Percentiles rank a stretch among this genome's conserved stretches.
Evolutionary conservation across 53 echinoderm and acorn worm species (phyloP).

Genomic region (Antedon mediterranea): DNA sequence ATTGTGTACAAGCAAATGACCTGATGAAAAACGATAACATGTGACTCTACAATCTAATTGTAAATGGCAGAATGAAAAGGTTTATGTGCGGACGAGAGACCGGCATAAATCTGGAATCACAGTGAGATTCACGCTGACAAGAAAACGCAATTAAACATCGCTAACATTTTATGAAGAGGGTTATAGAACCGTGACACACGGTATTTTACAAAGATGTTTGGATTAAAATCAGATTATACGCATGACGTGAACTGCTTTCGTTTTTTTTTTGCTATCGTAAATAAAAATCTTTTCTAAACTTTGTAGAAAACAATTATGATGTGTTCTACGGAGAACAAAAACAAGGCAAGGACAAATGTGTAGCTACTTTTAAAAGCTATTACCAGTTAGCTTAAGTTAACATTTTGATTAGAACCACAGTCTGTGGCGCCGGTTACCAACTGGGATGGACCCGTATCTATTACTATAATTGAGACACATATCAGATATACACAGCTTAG

Average conservation of each 20-base stretch:
- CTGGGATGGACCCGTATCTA: constrained; percentile 68
- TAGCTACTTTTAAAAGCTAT: constrained; percentile 18
- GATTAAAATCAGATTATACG: not conserved
- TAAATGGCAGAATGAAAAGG: not conserved
- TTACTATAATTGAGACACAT: constrained; percentile 30
- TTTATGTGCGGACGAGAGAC: not conserved
- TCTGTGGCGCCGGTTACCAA: constrained; percentile 89
- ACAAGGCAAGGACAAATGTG: not conserved
- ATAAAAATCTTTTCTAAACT: not conserved
- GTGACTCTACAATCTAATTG: not conserved
- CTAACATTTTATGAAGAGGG: not conserved
- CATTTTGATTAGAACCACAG: constrained; percentile 42
- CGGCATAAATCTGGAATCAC: not conserved
- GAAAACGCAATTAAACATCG: not conserved
- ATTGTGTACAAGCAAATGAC: too few species aligned
- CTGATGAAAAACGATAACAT: not conserved
- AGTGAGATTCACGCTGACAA: not conserved
- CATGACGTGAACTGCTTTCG: not conserved
- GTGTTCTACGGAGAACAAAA: not conserved
- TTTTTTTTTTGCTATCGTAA: not conserved
- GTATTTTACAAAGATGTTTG: not conserved
- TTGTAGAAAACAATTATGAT: not conserved
- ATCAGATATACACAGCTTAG: not conserved
- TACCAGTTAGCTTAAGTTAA: constrained; percentile 93
- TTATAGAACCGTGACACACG: not conserved